Evolutionary conservation across 2,797 vertebrate genomes (phyloP).

Genomic region (Myotis pilosus): DNA sequence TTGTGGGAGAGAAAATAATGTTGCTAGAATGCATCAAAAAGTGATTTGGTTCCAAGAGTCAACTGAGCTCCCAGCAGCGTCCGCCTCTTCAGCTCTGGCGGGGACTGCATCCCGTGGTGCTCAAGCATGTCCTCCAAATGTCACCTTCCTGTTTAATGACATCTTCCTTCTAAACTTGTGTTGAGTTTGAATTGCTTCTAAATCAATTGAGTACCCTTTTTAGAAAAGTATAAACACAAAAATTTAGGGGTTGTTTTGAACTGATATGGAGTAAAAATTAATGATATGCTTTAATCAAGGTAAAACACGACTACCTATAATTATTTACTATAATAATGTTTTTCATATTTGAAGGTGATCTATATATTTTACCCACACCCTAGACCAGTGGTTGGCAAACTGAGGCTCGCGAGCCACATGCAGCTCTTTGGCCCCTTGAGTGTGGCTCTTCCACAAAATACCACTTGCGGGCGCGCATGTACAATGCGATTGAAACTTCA

Average conservation of each 20-base stretch:
- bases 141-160: background rate
- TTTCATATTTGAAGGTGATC: background rate
- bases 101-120: background rate
- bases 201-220: background rate
- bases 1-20: background rate
- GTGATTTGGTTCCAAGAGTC: background rate
- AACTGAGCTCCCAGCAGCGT: background rate
- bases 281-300: background rate
- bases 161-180: background rate
- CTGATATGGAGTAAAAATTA: background rate
- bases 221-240: background rate
- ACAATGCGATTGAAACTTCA: too few relatives aligned
- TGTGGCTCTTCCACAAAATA: too few relatives aligned
- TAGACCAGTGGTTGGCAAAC: too few relatives aligned
- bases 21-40: background rate
- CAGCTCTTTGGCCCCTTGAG: too few relatives aligned
- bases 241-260: background rate
- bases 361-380: background rate
- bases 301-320: background rate
- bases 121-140: constrained; percentile 12
- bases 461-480: too few relatives aligned
- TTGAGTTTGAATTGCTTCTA: background rate
- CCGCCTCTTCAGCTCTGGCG: background rate
- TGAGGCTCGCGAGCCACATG: too few relatives aligned
- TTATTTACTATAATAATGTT: background rate